Conservation (phyloP, 2,797 vertebrate genomes). For the Clarias pachynema region DNA sequence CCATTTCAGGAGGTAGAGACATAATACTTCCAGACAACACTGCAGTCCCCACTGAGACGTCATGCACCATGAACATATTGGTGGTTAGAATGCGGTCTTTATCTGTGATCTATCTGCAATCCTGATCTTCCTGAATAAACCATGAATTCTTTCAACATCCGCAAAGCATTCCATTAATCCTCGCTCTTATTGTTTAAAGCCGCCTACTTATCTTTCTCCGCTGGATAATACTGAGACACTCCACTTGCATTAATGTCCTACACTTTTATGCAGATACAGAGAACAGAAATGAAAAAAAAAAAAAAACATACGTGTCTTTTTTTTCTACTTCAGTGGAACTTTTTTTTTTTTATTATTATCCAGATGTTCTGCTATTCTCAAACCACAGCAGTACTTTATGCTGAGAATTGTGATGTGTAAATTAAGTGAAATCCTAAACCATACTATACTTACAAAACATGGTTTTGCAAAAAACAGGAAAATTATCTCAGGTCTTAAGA, state of each 20-base stretch:
- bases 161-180: slow-evolving; percentile 58
- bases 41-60: slow-evolving; percentile 30
- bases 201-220: slow-evolving; percentile 47
- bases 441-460: not conserved
- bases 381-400: not conserved
- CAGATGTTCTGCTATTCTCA: not conserved
- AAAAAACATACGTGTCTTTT: not conserved
- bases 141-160: slow-evolving; percentile 51
- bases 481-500: not conserved
- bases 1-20: slow-evolving; percentile 26
- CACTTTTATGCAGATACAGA: slow-evolving; percentile 25
- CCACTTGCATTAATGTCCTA: slow-evolving; percentile 33
- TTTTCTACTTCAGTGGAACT: not conserved
- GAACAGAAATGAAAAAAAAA: slow-evolving; percentile 15
- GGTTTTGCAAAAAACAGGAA: not conserved
- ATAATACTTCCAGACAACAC: slow-evolving; percentile 17
- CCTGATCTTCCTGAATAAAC: slow-evolving; percentile 56
- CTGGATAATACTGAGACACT: slow-evolving; percentile 24
- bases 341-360: slow-evolving; percentile 9
- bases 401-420: slow-evolving; percentile 9
- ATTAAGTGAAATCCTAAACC: slow-evolving; percentile 20
- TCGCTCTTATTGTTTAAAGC: slow-evolving; percentile 53
- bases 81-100: slow-evolving; percentile 47
- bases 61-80: slow-evolving; percentile 46
- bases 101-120: slow-evolving; percentile 54